Evolutionary conservation across 2,888 invertebrate genomes (phyloP), one percentile per base, ranked within the genome.

Genomic region (Amphipoea oculea): DNA sequence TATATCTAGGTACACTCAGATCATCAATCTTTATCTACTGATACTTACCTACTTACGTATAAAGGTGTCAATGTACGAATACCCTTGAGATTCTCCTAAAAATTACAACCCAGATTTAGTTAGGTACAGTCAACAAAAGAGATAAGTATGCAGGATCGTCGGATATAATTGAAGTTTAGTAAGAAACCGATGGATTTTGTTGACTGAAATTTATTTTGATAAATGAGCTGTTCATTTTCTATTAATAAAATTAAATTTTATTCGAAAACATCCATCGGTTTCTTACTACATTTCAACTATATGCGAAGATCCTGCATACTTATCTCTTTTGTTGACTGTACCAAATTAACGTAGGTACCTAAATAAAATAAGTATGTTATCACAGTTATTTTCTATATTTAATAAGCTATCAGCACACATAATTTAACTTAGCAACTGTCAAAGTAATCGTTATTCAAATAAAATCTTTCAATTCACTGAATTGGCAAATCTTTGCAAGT

Each of bases 21-120:
- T 73, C 76, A 81, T 83, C 85, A 81, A 83, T 85, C 62, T 36
- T n/a, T 20, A 57, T 68, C 57, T 69, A 51, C 60, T 29, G 20
- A 12, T 29, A 65, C 63, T n/a, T 51, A 66, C 20, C 11, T 42
- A 69, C 20, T 40, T 60, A 51, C 11, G 20, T 60, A 72, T 48
- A 69, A 42, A 73, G 42, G 48, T 70, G 83, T 76, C 73, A 73
- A 81, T 66, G 85, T 57, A 70, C 85, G 40, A 23, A 70, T 73
- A 62, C 29, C 57, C 57, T 73, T 70, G 73, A 81, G 66, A 69
- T 73, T 57, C 20, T 66, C 36, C 17, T n/a, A 23, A 29, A 29
- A 72, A 60, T n/a, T 54, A 54, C 14, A 40, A 51, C 4, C 12
- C 3, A 48, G 9, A 40, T 81, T 67, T 51, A 79, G 17, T 51